Evolutionary conservation across 2,113 vertebrate genomes (phyloP), one percentile per base, ranked within the genome.

Genomic region (Motacilla tschutschensis): DNA sequence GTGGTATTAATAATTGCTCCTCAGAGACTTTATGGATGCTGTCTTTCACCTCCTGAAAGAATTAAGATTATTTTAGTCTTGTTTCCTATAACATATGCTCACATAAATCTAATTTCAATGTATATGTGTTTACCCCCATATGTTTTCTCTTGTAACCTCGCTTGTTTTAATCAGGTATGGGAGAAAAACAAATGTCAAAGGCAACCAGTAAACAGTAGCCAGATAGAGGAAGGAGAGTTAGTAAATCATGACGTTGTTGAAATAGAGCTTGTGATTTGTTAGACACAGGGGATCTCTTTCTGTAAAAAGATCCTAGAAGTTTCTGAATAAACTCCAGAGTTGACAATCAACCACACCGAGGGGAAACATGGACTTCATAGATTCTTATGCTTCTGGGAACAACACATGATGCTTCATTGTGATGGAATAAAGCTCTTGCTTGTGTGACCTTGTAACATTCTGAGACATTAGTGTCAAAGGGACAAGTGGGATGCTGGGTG

Each of bases 1-100:
- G 15, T 82, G 55, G 19, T 93, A 87, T 87, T 90, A 87, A 89
- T 88, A 89, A 79, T 7, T 84, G 18, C 59, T 88, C 25, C 58
- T 90, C 22, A 54, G 72, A 82, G 59, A 77, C 82, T 82, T 89
- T 63, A 48, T 20, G 35, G 28, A 63, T 89, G 40, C 28, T 77
- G 40, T 55, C 28, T 75, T 90, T 77, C 46, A 58, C 60, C 82
- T 86, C 22, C 29, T 73, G 14, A 46, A 90, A 69, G 29, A 47
- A 75, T 25, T 1, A 4, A 75, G 41, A n/a, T 81, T 71, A 60
- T 75, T 92, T 92, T 93, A 46, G 66, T 78, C 48, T 54, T 78
- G 10, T 78, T 92, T 85, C 33, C 25, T 72, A 10, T 58, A 24
- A 16, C 46, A 53, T 72, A 44, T 24, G 25, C 10, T 83, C 36